Percentiles rank a stretch among this genome's conserved stretches.
phyloP scores from a whole-genome alignment of 2,113 vertebrate species.

The Nerophis lumbriciformis region DNA sequence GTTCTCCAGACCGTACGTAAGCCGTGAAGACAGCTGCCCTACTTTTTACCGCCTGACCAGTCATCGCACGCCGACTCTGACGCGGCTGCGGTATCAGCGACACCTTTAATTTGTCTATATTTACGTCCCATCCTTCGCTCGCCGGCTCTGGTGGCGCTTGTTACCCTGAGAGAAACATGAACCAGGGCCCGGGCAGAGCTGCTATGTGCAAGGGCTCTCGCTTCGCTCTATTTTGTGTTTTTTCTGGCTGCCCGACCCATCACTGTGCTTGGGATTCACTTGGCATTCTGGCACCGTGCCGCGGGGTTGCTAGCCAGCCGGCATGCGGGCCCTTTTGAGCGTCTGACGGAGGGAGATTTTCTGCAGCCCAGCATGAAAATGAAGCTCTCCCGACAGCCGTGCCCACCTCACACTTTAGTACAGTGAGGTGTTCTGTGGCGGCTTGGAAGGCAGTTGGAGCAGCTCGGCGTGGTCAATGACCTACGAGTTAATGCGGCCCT shows the following conservation, averaged over 20 bases:
- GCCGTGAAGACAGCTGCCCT: constrained; percentile 27
- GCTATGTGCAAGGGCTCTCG: constrained; percentile 29
- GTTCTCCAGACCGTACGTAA: constrained; percentile 4
- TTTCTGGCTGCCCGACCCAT: constrained; percentile 12
- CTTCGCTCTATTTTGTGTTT: background rate
- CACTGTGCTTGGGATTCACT: background rate
- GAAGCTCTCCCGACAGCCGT: constrained; percentile 8
- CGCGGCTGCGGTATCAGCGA: constrained; percentile 8
- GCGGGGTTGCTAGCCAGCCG: constrained; percentile 22
- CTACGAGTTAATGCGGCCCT: constrained; percentile 55
- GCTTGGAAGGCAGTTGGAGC: constrained; percentile 24
- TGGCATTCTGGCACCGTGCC: background rate
- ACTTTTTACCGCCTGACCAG: background rate
- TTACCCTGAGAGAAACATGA: constrained; percentile 58
- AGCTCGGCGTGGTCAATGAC: constrained; percentile 46
- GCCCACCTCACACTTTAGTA: background rate
- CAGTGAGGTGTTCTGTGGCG: background rate
- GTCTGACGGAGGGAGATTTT: constrained; percentile 33
- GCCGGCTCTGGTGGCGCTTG: constrained; percentile 39
- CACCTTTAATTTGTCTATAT: constrained; percentile 27
- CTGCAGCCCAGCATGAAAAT: constrained; percentile 21
- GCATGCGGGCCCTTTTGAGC: constrained; percentile 21
- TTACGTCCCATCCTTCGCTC: constrained; percentile 26
- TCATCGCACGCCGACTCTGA: background rate
- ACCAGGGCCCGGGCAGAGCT: constrained; percentile 32